These are phyloP conservation scores for Corticium candelabrum DNA, from an alignment of 37 sponge, comb jelly and placozoan species.

Conservation along the genomic window DNA sequence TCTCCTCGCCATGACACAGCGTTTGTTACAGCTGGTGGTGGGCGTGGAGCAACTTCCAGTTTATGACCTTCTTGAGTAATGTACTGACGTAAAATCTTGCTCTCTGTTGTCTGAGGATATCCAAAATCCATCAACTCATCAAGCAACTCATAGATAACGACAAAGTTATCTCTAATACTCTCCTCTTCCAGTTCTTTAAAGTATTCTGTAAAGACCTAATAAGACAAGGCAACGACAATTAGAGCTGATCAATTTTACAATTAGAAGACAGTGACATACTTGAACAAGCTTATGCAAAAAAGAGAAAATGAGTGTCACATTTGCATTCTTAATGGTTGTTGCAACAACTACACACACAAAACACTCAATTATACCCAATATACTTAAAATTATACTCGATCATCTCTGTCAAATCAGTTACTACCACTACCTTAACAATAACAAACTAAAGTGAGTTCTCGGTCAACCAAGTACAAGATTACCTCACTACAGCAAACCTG, in stretches of 20 bases:
- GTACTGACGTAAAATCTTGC: conserved; percentile 90
- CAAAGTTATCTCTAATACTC: conserved; percentile 95
- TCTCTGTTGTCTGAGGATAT: conserved; percentile 96
- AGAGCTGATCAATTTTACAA: too few species aligned
- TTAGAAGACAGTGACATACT: conserved; percentile 25
- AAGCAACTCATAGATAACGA: conserved; percentile 86
- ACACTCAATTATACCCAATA: too few species aligned
- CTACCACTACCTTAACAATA: too few species aligned
- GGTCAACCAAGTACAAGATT: too few species aligned
- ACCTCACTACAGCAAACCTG: too few species aligned
- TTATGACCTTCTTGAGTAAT: conserved; percentile 95
- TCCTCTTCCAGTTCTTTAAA: conserved; percentile 95
- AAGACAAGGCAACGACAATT: background rate
- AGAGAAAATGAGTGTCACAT: conserved; percentile 85
- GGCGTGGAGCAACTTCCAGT: conserved; percentile 72
- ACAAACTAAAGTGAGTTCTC: too few species aligned
- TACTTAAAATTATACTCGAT: too few species aligned
- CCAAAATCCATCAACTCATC: conserved; percentile 99
- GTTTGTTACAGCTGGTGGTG: conserved; percentile 96
- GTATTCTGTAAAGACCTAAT: conserved; percentile 82
- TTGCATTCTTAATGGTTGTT: conserved; percentile 90
- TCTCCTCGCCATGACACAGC: conserved; percentile 98
- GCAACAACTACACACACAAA: conserved; percentile 80
- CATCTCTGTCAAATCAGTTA: too few species aligned
- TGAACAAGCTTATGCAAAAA: conserved; percentile 83